Evolutionary conservation across 1,140 invertebrate genomes (phyloP), one percentile per base, ranked within the genome.

Genomic region (Mylabris phalerata): DNA sequence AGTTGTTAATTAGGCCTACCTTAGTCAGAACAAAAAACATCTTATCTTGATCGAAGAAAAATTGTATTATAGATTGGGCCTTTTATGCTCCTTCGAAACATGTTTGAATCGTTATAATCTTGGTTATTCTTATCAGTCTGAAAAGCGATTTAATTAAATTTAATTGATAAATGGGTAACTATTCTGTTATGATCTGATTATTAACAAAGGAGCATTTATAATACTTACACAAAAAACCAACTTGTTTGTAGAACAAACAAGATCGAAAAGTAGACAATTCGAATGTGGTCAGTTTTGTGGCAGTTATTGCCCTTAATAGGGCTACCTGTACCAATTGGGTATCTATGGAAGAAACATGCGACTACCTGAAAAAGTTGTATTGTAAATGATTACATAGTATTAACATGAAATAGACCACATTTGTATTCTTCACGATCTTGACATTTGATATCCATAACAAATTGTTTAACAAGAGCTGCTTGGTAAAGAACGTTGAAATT

Each of bases 371-470:
- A 52, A 52, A 40, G 11, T 25, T 43, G 7, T 52, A 52, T 43
- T 52, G 50, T 43, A 46, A 45, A 42, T 54, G 43, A 54, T 54
- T 54, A 46, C 42, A 46, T 45, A 45, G 43, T 32, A 54, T 54
- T 46, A 32, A 45, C 42, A 46, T 54, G 51, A 54, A 54, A 54
- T 54, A 54, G 43, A 54, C 43, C 51, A 45, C 51, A 54, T 54
- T 54, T 54, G 46, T 54, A 54, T 54, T 54, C 51, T 54, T 27
- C 51, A 46, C 51, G 51, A 54, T 54, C 43, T 11, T 54, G 51
- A 46, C 51, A 54, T 54, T 54, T 54, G 51, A 54, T 45, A 54
- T 45, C 51, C 43, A 46, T 19, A 45, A 54, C 51, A 54, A 54
- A 54, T 54, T 54, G 51, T 54, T 52, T 43, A 52, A 52, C 50